Evolutionary conservation across 1,140 invertebrate genomes (phyloP).

Genomic region (Aphelinus certus): DNA sequence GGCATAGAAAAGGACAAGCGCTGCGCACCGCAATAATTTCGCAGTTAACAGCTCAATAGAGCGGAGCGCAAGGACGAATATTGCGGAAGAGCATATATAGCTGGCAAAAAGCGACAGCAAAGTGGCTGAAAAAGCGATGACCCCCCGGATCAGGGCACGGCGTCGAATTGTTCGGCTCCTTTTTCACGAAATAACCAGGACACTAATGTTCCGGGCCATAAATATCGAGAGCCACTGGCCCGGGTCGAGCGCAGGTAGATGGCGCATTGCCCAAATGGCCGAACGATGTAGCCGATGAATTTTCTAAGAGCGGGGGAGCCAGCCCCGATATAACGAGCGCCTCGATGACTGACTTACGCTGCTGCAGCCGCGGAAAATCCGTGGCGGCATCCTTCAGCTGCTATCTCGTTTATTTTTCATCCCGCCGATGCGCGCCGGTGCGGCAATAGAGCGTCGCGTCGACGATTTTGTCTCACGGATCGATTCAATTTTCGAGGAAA

Average conservation of each 20-base stretch:
- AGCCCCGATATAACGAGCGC: slow-evolving; percentile 22
- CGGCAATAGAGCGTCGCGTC: too few relatives aligned
- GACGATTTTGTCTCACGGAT: too few relatives aligned
- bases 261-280: slow-evolving; percentile 54
- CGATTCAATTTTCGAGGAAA: too few relatives aligned
- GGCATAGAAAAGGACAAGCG: slow-evolving; percentile 34
- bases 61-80: slow-evolving; percentile 15
- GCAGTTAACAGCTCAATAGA: slow-evolving; percentile 43
- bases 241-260: slow-evolving; percentile 51
- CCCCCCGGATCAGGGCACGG: slow-evolving; percentile 23
- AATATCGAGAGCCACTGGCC: slow-evolving; percentile 40
- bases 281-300: slow-evolving; percentile 49
- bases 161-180: slow-evolving; percentile 38
- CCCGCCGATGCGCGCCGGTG: too few relatives aligned
- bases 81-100: slow-evolving; percentile 16
- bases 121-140: slow-evolving; percentile 22
- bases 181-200: slow-evolving; percentile 44
- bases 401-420: too few relatives aligned
- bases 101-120: slow-evolving; percentile 21
- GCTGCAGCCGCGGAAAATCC: slow-evolving; percentile 37
- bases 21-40: slow-evolving; percentile 37
- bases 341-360: slow-evolving; percentile 27
- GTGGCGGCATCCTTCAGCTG: too few relatives aligned
- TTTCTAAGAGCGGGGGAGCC: slow-evolving; percentile 39
- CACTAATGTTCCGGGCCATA: slow-evolving; percentile 46